Base-by-base conservation (phyloP, 2,113 vertebrate species). In the Psittacara wagleri region DNA sequence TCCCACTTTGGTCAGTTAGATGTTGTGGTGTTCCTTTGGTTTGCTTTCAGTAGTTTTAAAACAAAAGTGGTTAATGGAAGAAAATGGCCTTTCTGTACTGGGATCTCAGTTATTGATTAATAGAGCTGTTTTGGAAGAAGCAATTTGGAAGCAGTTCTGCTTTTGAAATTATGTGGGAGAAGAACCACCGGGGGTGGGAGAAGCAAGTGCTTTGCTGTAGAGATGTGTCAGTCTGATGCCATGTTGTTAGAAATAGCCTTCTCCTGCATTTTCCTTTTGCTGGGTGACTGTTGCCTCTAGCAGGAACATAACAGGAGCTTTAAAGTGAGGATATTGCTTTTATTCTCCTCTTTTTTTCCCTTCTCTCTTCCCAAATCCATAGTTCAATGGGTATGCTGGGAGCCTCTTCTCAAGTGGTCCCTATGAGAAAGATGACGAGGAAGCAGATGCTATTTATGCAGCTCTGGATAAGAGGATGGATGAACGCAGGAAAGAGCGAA, bases 371-470 rank as follows among this genome's bases (percentile, higher is more conserved):
- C 73, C 31, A 20, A 18, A 28, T 87, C 86, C 18, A 27, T 82
- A 99, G 99, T 99, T 99, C 92, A 99, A 99, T 35, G 99, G 99
- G 11, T 99, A 99, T 3, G 99, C 99, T 9, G 99, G 99, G 29
- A 99, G 99, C 92, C 98, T 99, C 88, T 99, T 99, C 97, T 99
- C 99, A 7, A 99, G 99, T 2, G 99, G 99, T 2, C 99, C 99
- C 5, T 99, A 99, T 75, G 99, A 99, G 70, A 99, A 99, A 69
- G 99, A 99, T 23, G 99, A 99, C 2, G 99, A 99, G 95, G 99
- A 99, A 95, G 99, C 99, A 5, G 99, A 99, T 94, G 99, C 99
- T 25, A 99, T 99, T 93, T 99, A 99, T 94, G 99, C 99, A 19
- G 99, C 99, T 33, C 92, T 99, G 96, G 99, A 99, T 93, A 99